These are phyloP conservation scores for Lateolabrax maculatus DNA, from an alignment of 2,797 vertebrate genomes.

Conservation along the genomic window DNA sequence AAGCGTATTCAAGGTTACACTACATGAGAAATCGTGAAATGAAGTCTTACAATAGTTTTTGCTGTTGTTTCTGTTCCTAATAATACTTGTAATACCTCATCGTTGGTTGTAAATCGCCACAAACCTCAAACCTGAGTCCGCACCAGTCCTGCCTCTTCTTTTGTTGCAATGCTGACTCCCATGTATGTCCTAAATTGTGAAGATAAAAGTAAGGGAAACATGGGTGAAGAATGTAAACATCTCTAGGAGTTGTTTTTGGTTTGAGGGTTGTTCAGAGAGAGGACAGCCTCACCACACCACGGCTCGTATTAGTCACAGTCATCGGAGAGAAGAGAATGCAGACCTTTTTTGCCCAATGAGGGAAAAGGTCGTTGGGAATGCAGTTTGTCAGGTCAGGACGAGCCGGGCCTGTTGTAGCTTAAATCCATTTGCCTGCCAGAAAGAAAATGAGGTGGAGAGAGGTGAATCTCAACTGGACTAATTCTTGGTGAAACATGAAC, in stretches of 20 bases:
- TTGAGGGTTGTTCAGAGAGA: constrained; percentile 53
- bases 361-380: constrained; percentile 80
- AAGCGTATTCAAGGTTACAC: constrained; percentile 3
- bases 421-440: constrained; percentile 52
- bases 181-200: constrained; percentile 38
- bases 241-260: constrained; percentile 65
- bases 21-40: constrained; percentile 7
- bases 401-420: constrained; percentile 62
- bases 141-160: constrained; percentile 23
- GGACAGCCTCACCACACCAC: constrained; percentile 42
- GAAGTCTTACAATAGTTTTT: constrained; percentile 19
- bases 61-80: constrained; percentile 36
- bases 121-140: constrained; percentile 25
- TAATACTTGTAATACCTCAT: constrained; percentile 8
- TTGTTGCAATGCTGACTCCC: constrained; percentile 43
- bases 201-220: constrained; percentile 73
- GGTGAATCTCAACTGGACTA: constrained; percentile 18
- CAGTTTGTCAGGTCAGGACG: constrained; percentile 77
- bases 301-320: constrained; percentile 74
- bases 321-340: constrained; percentile 66
- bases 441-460: constrained; percentile 32
- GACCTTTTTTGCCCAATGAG: constrained; percentile 73
- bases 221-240: constrained; percentile 79
- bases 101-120: constrained; percentile 5
- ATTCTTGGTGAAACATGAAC: constrained; percentile 10